Percentiles rank a stretch among this genome's conserved stretches.
Conservation (phyloP, 2,888 invertebrate species). For the Gasteruption jaculator region DNA sequence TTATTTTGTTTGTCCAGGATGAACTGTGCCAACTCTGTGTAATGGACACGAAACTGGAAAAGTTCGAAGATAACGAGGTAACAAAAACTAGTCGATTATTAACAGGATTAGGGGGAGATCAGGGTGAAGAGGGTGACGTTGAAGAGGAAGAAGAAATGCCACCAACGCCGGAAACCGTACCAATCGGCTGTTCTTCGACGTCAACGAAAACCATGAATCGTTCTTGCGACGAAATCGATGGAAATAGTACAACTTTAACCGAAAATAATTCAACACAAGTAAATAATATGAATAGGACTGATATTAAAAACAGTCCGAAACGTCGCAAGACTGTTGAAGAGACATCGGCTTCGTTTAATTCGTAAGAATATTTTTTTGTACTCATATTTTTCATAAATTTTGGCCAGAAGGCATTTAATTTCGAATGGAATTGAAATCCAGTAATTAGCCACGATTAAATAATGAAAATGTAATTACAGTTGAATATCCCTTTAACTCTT, state of each 20-base stretch:
- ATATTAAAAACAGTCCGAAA: slow-evolving; percentile 27
- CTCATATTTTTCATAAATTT: too few relatives aligned
- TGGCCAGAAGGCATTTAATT: too few relatives aligned
- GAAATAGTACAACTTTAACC: slow-evolving; percentile 20
- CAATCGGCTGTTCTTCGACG: too few relatives aligned
- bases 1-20: too few relatives aligned
- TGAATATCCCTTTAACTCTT: too few relatives aligned
- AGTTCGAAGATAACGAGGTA: slow-evolving; percentile 21
- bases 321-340: slow-evolving; percentile 35
- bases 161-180: slow-evolving; percentile 40
- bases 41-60: slow-evolving; percentile 39
- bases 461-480: too few relatives aligned
- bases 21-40: slow-evolving; percentile 47
- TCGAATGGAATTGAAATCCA: too few relatives aligned
- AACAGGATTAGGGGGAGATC: slow-evolving; percentile 30
- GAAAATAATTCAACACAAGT: slow-evolving; percentile 18
- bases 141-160: slow-evolving; percentile 44
- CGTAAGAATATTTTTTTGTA: too few relatives aligned
- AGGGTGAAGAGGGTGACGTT: slow-evolving; percentile 41
- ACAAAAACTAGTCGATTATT: slow-evolving; percentile 21
- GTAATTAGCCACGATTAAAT: too few relatives aligned
- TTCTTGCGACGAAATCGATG: slow-evolving; percentile 40
- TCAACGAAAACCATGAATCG: slow-evolving; percentile 33
- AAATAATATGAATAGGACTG: slow-evolving; percentile 16
- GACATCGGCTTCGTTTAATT: slow-evolving; percentile 39